Evolutionary conservation across 1,140 invertebrate genomes (phyloP).

Genomic region (Leptinotarsa texana): DNA sequence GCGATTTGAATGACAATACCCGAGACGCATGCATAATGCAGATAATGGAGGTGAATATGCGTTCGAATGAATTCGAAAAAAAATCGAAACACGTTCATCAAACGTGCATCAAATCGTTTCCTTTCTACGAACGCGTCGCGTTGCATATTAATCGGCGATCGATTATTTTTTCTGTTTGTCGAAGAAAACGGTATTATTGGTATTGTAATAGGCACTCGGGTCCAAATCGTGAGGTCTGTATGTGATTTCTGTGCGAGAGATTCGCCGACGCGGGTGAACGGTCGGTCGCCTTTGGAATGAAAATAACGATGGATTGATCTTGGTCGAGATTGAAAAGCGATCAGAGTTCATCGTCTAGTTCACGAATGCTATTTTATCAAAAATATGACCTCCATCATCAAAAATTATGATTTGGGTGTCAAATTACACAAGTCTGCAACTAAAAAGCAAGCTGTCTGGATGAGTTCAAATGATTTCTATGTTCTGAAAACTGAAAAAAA

Average conservation of each 20-base stretch:
- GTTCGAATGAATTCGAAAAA: neutral
- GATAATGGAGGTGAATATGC: neutral
- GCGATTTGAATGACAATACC: slow-evolving; percentile 1
- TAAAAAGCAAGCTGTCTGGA: no score
- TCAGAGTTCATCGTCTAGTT: neutral
- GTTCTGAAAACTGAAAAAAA: no score
- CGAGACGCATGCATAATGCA: neutral
- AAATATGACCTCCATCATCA: no score
- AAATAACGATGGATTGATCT: neutral
- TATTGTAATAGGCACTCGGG: neutral
- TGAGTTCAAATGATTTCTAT: no score
- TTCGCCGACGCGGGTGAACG: neutral
- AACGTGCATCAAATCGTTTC: slow-evolving; percentile 6
- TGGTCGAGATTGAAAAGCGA: neutral
- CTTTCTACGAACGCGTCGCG: neutral
- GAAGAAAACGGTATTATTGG: slow-evolving; percentile 14
- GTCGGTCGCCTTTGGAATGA: neutral
- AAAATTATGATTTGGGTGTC: no score
- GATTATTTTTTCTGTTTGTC: neutral
- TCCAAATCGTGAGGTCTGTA: neutral
- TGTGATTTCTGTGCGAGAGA: neutral
- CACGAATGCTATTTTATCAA: no score
- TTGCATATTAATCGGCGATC: slow-evolving; percentile 1
- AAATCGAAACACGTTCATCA: slow-evolving; percentile 7
- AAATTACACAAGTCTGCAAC: no score